Conservation (phyloP, 1,140 invertebrate species). For the Drosophila ficusphila region DNA sequence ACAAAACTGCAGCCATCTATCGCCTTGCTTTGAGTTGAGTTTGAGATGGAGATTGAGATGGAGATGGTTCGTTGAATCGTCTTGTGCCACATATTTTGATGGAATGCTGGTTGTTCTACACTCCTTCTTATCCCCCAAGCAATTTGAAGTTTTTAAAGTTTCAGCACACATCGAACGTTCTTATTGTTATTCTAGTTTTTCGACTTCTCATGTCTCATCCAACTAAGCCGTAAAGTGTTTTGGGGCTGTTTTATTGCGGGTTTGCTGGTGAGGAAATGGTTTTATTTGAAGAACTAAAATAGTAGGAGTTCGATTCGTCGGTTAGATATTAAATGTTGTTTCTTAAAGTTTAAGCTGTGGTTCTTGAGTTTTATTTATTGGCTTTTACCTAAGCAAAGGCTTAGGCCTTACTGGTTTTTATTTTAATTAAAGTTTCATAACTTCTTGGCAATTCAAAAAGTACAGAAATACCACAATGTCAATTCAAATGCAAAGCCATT, state of each 20-base stretch:
- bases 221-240: conserved; percentile 37
- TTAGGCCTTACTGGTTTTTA: not conserved
- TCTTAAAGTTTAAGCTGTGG: not conserved
- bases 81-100: conserved; percentile 65
- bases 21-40: conserved; percentile 18
- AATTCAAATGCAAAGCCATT: too few relatives aligned
- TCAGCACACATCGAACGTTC: conserved; percentile 28
- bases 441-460: too few relatives aligned
- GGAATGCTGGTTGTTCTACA: conserved; percentile 47
- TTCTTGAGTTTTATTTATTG: not conserved
- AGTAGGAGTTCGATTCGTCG: conserved; percentile 6
- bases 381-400: too few relatives aligned
- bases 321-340: conserved; percentile 1
- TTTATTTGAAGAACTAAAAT: conserved; percentile 1
- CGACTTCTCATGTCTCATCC: conserved; percentile 2
- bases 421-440: too few relatives aligned
- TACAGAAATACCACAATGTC: too few relatives aligned
- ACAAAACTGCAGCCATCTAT: conserved; percentile 23
- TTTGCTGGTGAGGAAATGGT: conserved; percentile 9
- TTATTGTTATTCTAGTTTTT: conserved; percentile 21
- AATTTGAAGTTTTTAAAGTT: conserved; percentile 50
- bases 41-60: not conserved
- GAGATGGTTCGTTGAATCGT: conserved; percentile 49
- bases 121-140: not conserved
- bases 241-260: not conserved